Evolutionary conservation across 2,797 vertebrate genomes (phyloP).

Genomic region (Semaprochilodus insignis): DNA sequence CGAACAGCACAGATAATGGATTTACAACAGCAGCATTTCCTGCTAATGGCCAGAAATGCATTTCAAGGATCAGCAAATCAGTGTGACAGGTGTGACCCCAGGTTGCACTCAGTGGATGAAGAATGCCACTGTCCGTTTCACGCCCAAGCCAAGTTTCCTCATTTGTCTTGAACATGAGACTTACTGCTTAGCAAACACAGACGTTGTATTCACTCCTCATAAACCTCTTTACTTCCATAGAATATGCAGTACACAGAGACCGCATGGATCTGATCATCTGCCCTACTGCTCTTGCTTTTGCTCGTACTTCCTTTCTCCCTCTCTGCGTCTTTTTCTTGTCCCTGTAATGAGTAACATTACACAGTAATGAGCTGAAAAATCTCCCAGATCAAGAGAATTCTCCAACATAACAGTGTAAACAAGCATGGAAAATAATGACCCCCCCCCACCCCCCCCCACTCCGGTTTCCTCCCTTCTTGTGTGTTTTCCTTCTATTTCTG

Average conservation of each 20-base stretch:
- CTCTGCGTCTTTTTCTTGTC: background rate
- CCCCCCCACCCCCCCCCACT: background rate
- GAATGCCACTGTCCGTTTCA: constrained; percentile 32
- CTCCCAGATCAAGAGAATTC: constrained; percentile 22
- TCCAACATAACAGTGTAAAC: constrained; percentile 11
- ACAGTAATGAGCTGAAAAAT: constrained; percentile 23
- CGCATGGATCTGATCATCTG: background rate
- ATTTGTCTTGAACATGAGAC: constrained; percentile 20
- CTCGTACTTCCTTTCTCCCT: background rate
- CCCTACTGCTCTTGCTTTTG: background rate
- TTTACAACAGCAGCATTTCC: constrained; percentile 39
- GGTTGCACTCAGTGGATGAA: constrained; percentile 15
- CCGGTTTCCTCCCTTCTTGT: background rate
- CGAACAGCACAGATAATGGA: constrained; percentile 17
- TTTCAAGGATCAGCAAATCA: constrained; percentile 44
- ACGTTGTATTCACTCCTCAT: background rate
- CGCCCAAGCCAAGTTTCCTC: constrained; percentile 9
- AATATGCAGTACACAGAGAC: constrained; percentile 4
- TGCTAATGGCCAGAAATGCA: constrained; percentile 18
- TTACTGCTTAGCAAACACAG: constrained; percentile 32
- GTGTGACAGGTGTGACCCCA: constrained; percentile 51
- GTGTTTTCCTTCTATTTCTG: background rate
- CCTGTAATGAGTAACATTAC: constrained; percentile 25
- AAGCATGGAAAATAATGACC: constrained; percentile 14
- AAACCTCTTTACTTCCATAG: background rate